Percentiles rank a stretch among this genome's conserved stretches.
Conservation (phyloP, 1,140 invertebrate genomes). For the Grapholita molesta region DNA sequence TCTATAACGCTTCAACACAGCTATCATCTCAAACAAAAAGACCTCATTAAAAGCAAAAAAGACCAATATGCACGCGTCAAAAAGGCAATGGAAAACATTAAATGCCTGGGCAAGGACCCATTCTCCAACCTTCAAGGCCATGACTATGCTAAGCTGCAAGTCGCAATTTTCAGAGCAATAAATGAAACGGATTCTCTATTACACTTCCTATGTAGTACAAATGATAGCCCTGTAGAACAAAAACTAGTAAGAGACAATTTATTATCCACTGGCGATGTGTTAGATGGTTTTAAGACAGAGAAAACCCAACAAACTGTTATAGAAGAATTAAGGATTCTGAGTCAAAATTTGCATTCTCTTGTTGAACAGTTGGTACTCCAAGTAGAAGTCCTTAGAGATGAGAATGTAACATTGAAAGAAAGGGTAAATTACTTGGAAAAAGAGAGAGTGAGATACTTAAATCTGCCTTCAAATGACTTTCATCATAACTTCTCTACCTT, state of each 20-base stretch:
- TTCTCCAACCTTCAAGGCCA: slow-evolving; percentile 45
- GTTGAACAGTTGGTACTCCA: slow-evolving; percentile 79
- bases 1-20: slow-evolving; percentile 81
- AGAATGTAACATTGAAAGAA: slow-evolving; percentile 77
- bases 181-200: slow-evolving; percentile 82
- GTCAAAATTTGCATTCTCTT: slow-evolving; percentile 78
- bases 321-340: slow-evolving; percentile 81
- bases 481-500: slow-evolving; percentile 34
- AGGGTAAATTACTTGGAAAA: slow-evolving; percentile 73
- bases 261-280: slow-evolving; percentile 39
- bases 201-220: slow-evolving; percentile 56
- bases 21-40: slow-evolving; percentile 81
- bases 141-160: slow-evolving; percentile 73
- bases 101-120: slow-evolving; percentile 63
- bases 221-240: slow-evolving; percentile 37
- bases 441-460: slow-evolving; percentile 65
- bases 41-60: slow-evolving; percentile 77
- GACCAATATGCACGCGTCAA: slow-evolving; percentile 79
- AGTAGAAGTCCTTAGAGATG: slow-evolving; percentile 79
- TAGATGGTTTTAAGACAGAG: slow-evolving; percentile 73
- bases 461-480: slow-evolving; percentile 41
- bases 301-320: slow-evolving; percentile 80
- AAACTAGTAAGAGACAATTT: slow-evolving; percentile 37
- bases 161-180: slow-evolving; percentile 80
- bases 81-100: slow-evolving; percentile 77